Evolutionary conservation across 2,888 invertebrate genomes (phyloP), one percentile per base, ranked within the genome.

Genomic region (Scotopteryx bipunctaria): DNA sequence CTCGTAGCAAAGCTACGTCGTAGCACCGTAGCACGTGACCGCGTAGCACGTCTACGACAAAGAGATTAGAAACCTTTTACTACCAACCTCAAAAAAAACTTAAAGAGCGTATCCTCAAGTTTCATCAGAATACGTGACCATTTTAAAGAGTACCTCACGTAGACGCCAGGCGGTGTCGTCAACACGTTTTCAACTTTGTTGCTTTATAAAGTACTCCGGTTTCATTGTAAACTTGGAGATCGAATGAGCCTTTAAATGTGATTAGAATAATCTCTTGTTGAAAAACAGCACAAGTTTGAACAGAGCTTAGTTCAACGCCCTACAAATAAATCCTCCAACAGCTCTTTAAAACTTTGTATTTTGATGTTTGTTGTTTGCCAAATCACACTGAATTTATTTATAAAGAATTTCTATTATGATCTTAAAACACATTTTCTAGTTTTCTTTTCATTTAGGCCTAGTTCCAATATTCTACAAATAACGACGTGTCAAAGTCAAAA

Each of bases 101-200:
- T 47, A 54, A 55, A 47, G 56, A 55, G 38, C 56, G 51, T 49
- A 57, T 52, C 54, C 38, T 33, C 11, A 48, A 56, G 53, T 62
- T 61, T 59, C 35, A 36, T 47, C 25, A 54, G 36, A 51, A 46
- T 55, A 63, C 63, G 66, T 66, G 64, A 64, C 61, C 55, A 57
- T 55, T 64, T 64, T 66, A 63, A 55, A 50, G 47, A 57, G 54
- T 36, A 14, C 32, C 59, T 58, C 64, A 62, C 62, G 64, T 64
- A 59, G 33, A 15, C 29, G 4, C 17, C 57, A 62, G 44, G 55
- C 56, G 57, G 58, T 57, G 57, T 51, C 53, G 54, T 47, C 57
- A 52, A 52, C 52, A 46, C 50, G 62, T 51, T 59, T 55, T 57
- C 61, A 63, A 64, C 57, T 63, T 66, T 55, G 57, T 56, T 47